Evolutionary conservation across 2,888 invertebrate genomes (phyloP), one percentile per base, ranked within the genome.

Genomic region (Rugalucina vietnamica): DNA sequence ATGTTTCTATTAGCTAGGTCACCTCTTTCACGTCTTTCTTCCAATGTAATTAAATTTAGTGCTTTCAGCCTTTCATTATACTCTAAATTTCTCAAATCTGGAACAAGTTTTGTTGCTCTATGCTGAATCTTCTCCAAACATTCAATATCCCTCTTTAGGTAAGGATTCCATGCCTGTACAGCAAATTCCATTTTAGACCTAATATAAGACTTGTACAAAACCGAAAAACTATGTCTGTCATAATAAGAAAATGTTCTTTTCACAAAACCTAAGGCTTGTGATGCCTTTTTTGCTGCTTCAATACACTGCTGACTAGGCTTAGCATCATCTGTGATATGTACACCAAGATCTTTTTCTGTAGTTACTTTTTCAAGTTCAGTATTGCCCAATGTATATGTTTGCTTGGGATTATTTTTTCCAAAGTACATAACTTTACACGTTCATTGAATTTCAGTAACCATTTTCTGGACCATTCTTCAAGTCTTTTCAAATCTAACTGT

Each of bases 371-470:
- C n/a, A n/a, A 54, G 24, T 54, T 54, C 54, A 5, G n/a, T 54
- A 18, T 54, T n/a, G 4, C n/a, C 54, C 5, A 54, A 4, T 12
- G 4, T 21, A 54, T 54, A 54, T 12, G 12, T n/a, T n/a, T 54
- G 54, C 54, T 21, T n/a, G 12, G 54, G 54, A 54, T 54, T 54
- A 24, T n/a, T n/a, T 54, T 24, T 54, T 54, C 54, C 54, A 21
- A 54, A 54, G n/a, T 54, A n/a, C 54, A 18, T 54, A 5, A 18
- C 54, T 54, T 54, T 54, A 21, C 54, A 54, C 24, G n/a, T n/a
- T 54, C n/a, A 54, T 54, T 54, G n/a, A 54, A 54, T 54, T n/a
- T 54, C n/a, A 54, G n/a, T 54, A 54, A 24, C 54, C 54, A 54
- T n/a, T 54, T n/a, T 21, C n/a, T 54, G 24, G 54, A 54, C 54